Conservation (phyloP, 1,140 invertebrate species). For the Drosophila teissieri region DNA sequence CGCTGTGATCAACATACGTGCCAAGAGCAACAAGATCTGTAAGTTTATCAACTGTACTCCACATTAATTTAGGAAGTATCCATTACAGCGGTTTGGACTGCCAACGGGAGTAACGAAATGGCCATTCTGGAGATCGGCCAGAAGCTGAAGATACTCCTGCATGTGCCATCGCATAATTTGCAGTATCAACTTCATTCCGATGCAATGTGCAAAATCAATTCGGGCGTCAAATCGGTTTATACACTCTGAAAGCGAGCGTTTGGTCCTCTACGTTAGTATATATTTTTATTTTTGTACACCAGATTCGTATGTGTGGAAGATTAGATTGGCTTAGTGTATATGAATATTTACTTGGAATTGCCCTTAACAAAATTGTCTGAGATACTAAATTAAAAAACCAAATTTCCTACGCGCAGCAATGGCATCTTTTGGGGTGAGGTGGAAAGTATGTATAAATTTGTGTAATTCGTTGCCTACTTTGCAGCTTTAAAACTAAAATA, state of each 20-base stretch:
- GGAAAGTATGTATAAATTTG: not conserved
- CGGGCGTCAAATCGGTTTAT: slow-evolving; percentile 65
- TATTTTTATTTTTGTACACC: slow-evolving; percentile 34
- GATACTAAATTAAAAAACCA: slow-evolving; percentile 21
- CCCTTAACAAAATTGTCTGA: slow-evolving; percentile 21
- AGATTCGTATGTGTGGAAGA: slow-evolving; percentile 41
- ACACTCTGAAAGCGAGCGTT: slow-evolving; percentile 39
- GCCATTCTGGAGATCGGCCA: slow-evolving; percentile 92
- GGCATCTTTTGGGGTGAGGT: not conserved
- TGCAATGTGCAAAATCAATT: slow-evolving; percentile 89
- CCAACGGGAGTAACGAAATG: slow-evolving; percentile 88
- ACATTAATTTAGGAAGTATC: slow-evolving; percentile 85
- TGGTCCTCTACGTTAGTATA: slow-evolving; percentile 13
- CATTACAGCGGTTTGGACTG: slow-evolving; percentile 66
- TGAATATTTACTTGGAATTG: slow-evolving; percentile 3
- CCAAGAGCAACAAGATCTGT: slow-evolving; percentile 95
- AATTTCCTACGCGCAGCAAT: slow-evolving; percentile 8
- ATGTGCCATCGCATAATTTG: slow-evolving; percentile 85
- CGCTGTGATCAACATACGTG: slow-evolving; percentile 96
- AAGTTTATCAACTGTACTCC: slow-evolving; percentile 6
- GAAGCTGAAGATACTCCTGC: slow-evolving; percentile 93
- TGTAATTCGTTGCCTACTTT: slow-evolving; percentile 3
- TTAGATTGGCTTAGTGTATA: slow-evolving; percentile 15
- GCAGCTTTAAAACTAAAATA: not conserved
- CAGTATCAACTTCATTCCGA: slow-evolving; percentile 93